Percentiles rank a stretch among this genome's conserved stretches.
Conservation (phyloP, 2,888 invertebrate genomes). For the Archips xylosteana region DNA sequence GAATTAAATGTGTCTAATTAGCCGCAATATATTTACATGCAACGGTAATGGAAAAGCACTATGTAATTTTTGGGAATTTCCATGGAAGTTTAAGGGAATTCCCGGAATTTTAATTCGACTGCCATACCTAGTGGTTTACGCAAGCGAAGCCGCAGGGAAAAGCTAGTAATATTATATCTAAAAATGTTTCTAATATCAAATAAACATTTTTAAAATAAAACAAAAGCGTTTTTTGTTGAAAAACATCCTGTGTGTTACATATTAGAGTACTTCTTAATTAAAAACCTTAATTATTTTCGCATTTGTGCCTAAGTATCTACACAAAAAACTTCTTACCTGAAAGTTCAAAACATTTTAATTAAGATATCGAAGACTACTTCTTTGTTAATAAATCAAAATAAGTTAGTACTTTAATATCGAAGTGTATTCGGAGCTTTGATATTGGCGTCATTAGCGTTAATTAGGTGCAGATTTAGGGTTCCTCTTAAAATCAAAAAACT, state of each 20-base stretch:
- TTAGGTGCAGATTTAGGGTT: conserved; percentile 23
- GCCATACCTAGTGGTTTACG: too few species aligned
- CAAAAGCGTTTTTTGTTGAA: background rate
- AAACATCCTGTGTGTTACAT: conserved; percentile 16
- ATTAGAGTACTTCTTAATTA: conserved; percentile 59
- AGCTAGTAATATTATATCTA: too few species aligned
- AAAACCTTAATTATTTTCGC: conserved; percentile 57
- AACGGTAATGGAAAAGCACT: too few species aligned
- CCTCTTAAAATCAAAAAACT: conserved; percentile 5
- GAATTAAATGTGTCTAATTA: too few species aligned
- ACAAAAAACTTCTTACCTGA: conserved; percentile 56
- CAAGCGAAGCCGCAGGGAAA: too few species aligned
- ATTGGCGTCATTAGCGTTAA: conserved; percentile 29
- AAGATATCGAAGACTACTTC: conserved; percentile 53
- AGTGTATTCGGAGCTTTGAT: conserved; percentile 18
- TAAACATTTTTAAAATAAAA: background rate
- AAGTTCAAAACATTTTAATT: conserved; percentile 65
- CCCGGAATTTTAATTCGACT: too few species aligned
- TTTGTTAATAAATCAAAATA: conserved; percentile 47
- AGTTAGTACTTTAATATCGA: conserved; percentile 31
- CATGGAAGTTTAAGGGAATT: too few species aligned
- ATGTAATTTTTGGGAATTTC: too few species aligned
- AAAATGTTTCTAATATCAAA: too few species aligned
- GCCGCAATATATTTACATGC: too few species aligned
- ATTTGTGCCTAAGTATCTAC: conserved; percentile 49